phyloP scores from a whole-genome alignment of 2,888 invertebrate species.

The Tetragnatha montana region DNA sequence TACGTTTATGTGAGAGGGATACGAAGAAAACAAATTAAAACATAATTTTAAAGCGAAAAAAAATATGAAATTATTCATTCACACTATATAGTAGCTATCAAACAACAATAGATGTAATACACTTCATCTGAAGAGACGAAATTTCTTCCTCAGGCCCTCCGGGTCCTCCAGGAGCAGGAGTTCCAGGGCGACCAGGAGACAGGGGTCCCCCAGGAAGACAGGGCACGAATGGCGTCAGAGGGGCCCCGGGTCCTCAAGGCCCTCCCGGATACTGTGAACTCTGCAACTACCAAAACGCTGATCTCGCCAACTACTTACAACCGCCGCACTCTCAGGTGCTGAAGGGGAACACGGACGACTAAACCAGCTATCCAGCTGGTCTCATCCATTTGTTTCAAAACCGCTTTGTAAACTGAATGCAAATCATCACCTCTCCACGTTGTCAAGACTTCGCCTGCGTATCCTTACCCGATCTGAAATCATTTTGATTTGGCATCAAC shows the following conservation, averaged over 20 bases:
- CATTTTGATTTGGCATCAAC: too few relatives aligned
- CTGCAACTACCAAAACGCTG: slow-evolving; percentile 80
- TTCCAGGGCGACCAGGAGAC: slow-evolving; percentile 80
- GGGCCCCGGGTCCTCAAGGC: slow-evolving; percentile 80
- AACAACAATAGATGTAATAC: too few relatives aligned
- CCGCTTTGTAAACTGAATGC: too few relatives aligned
- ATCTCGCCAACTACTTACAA: slow-evolving; percentile 67
- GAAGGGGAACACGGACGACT: slow-evolving; percentile 70
- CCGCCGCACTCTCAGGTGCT: slow-evolving; percentile 72
- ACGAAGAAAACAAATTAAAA: too few relatives aligned
- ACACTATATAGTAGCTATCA: too few relatives aligned
- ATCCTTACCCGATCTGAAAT: too few relatives aligned
- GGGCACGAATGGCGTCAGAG: slow-evolving; percentile 77
- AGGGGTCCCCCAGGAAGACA: slow-evolving; percentile 85
- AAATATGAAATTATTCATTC: too few relatives aligned
- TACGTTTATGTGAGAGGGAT: too few relatives aligned
- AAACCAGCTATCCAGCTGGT: neutral
- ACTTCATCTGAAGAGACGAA: too few relatives aligned
- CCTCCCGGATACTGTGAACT: slow-evolving; percentile 80
- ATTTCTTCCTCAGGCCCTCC: slow-evolving; percentile 79
- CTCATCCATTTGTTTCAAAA: neutral
- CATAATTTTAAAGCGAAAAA: too few relatives aligned
- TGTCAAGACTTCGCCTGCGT: too few relatives aligned
- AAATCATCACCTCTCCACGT: too few relatives aligned
- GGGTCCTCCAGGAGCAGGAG: slow-evolving; percentile 82